Evolutionary conservation across 2,888 invertebrate species (phyloP), one percentile per base, ranked within the genome.

Genomic region (Leptopilina myrica): DNA sequence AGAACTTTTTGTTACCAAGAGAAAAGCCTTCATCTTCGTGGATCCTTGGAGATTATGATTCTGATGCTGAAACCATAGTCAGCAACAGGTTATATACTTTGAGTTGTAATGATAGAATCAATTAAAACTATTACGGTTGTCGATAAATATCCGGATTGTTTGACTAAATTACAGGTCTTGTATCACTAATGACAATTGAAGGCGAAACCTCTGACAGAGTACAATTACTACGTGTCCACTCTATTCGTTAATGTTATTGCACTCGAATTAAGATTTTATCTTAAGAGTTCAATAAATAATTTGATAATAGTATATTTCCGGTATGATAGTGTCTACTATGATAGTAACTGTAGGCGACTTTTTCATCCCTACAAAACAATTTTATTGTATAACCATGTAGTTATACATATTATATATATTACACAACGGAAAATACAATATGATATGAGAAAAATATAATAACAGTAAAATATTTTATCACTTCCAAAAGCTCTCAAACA

Each of bases 41-140:
- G 80, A 80, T 78, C 76, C 64, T 81, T 79, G 79, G 78, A 79
- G 84, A 82, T 84, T 8, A 43, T 43, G 82, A 83, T 79, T 87
- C 87, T 88, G 87, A 86, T 87, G 84, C 53, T 79, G 56, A 8
- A 64, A 43, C 67, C 26, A 73, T 26, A 73, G 62, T 77, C 78
- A 64, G 67, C 76, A 40, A 67, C 59, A 77, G 40, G 43, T 78
- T 86, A 85, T 88, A 87, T 90, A 89, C 89, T 73, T 82, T 79
- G 53, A 64, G 65, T 78, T 49, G 12, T 85, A 86, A 87, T 86
- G 80, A 83, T 69, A 79, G 81, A 87, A 89, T 87, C 88, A 90
- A 91, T 91, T 87, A 87, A 86, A 86, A 87, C 85, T 80, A 90
- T 90, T 87, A 85, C 80, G 86, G 64, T 78, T 75, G 78, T 76